Evolutionary conservation across 2,888 invertebrate genomes (phyloP).

Genomic region (Sceliomorpha sp.): DNA sequence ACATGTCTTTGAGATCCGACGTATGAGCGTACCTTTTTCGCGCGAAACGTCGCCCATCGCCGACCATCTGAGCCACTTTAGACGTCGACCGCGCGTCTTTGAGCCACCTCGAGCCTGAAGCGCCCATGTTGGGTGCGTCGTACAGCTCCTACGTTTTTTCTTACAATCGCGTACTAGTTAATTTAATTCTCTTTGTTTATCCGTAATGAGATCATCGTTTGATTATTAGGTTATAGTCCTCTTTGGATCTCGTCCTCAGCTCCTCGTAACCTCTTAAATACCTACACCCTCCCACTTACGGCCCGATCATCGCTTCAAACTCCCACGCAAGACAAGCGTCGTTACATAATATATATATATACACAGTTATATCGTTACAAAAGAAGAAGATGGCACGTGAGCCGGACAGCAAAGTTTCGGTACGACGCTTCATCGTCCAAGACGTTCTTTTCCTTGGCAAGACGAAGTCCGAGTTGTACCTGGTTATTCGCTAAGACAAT

Average conservation of each 20-base stretch:
- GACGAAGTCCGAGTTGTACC: conserved; percentile 29
- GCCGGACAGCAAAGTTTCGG: conserved; percentile 42
- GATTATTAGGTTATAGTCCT: conserved; percentile 80
- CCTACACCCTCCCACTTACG: conserved; percentile 54
- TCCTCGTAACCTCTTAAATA: conserved; percentile 59
- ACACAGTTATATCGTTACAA: conserved; percentile 37
- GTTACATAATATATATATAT: conserved; percentile 28
- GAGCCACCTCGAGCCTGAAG: conserved; percentile 50
- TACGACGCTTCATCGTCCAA: conserved; percentile 37
- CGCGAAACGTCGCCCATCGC: conserved; percentile 33
- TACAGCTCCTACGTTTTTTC: conserved; percentile 35
- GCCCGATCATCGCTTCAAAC: conserved; percentile 38
- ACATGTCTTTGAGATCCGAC: conserved; percentile 37
- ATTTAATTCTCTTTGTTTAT: conserved; percentile 78
- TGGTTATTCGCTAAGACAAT: conserved; percentile 35
- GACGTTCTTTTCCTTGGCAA: conserved; percentile 26
- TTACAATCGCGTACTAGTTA: conserved; percentile 62
- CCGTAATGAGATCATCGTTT: conserved; percentile 80
- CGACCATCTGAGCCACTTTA: conserved; percentile 36
- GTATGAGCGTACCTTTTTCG: conserved; percentile 30
- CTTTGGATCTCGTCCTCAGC: conserved; percentile 79
- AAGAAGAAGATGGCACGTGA: conserved; percentile 52
- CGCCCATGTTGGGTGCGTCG: conserved; percentile 29
- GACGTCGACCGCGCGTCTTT: conserved; percentile 53
- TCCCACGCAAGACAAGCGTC: conserved; percentile 27